Conservation (phyloP, 2,797 vertebrate species). For the Chelon labrosus region DNA sequence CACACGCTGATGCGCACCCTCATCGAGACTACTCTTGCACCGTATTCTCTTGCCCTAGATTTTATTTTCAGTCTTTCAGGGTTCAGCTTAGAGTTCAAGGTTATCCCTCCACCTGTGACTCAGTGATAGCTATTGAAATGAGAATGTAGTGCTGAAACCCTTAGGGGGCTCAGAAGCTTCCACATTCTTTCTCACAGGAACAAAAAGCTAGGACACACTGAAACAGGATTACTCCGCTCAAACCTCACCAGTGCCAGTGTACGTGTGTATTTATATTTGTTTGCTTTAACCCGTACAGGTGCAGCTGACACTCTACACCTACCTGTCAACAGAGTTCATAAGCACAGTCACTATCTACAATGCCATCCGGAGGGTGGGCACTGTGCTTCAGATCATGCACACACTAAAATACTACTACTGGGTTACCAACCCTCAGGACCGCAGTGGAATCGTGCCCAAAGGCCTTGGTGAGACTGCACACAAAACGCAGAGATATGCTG, state of each 20-base stretch:
- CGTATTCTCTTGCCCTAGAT: slow-evolving; percentile 22
- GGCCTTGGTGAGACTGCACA: slow-evolving; percentile 86
- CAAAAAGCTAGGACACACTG: slow-evolving; percentile 25
- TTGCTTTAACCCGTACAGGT: slow-evolving; percentile 82
- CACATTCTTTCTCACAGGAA: slow-evolving; percentile 13
- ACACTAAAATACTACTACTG: slow-evolving; percentile 98
- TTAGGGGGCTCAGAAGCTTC: slow-evolving; percentile 17
- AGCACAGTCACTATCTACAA: slow-evolving; percentile 97
- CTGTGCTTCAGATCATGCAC: slow-evolving; percentile 96
- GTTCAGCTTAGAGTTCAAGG: slow-evolving; percentile 53
- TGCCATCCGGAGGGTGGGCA: slow-evolving; percentile 94
- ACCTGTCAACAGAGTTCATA: slow-evolving; percentile 96
- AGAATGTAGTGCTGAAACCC: slow-evolving; percentile 23
- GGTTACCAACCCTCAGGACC: slow-evolving; percentile 95
- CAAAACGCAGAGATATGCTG: background rate
- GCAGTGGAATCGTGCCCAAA: slow-evolving; percentile 95
- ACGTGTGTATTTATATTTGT: slow-evolving; percentile 8
- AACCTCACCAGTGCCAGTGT: background rate
- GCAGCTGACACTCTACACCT: slow-evolving; percentile 94
- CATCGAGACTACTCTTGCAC: background rate
- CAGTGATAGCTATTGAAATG: slow-evolving; percentile 36
- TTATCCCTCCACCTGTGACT: slow-evolving; percentile 40
- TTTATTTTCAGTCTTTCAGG: slow-evolving; percentile 39
- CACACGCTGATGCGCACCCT: slow-evolving; percentile 7
- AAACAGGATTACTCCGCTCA: slow-evolving; percentile 22